Evolutionary conservation across 1,140 invertebrate species (phyloP), one percentile per base, ranked within the genome.

Genomic region (Mycetomoellerius zeteki): DNA sequence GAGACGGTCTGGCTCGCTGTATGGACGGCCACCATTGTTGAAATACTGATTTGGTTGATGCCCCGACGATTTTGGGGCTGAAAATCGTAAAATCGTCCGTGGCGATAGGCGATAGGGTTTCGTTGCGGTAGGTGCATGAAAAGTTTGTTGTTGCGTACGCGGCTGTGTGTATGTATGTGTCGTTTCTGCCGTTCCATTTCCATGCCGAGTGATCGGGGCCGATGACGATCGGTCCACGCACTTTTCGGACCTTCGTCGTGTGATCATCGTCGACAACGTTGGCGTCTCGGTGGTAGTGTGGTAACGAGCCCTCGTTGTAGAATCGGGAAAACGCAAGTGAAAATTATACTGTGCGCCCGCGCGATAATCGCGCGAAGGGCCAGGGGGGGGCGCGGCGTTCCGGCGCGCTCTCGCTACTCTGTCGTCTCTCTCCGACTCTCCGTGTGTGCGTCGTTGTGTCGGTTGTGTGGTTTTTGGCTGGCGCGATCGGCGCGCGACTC

Each of bases 41-140:
- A 90, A 94, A 93, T 92, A 92, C 93, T 93, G 93, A 91, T 93
- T 94, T 94, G 92, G 92, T 94, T 94, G 92, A 94, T 94, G 93
- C 91, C 86, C 91, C 87, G 92, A 91, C 91, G 92, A 90, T 92
- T 92, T 94, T 92, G 73, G 86, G 85, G 80, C 86, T 72, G 82
- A 92, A 90, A 93, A 92, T 93, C 90, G 91, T 91, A 87, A 92
- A 92, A 91, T 93, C 91, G 91, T 90, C 85, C 89, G 82, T 76
- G 86, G 86, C 84, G 54, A 43, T 85, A 91, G 86, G 86, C 84
- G 54, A 43, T 85, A 91, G 90, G 91, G 89, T 88, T 75, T 78
- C 81, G 84, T 73, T 90, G 89, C 86, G 86, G 71, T 89, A 93
- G 93, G 93, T 94, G 92, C 89, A 43, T 16, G 65, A 71, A 86